Percentiles rank a stretch among this genome's conserved stretches.
phyloP scores from a whole-genome alignment of 2,888 invertebrate species.

The Chironomus tentans region DNA sequence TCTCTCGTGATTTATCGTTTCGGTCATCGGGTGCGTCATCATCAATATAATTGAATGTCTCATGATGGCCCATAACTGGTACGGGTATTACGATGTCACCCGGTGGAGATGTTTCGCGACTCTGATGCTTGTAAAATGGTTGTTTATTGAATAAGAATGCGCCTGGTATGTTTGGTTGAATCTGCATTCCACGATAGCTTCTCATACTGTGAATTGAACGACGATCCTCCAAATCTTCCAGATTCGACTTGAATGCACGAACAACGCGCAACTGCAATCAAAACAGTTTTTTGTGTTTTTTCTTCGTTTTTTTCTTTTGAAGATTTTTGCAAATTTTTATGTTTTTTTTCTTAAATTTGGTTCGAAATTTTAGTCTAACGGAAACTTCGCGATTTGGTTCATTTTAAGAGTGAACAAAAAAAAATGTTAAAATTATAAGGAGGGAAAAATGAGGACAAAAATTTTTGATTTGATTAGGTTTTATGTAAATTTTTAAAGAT shows the following conservation, averaged over 20 bases:
- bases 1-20: conserved; percentile 19
- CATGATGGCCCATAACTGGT: conserved; percentile 31
- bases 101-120: conserved; percentile 74
- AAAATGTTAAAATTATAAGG: too few species aligned
- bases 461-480: too few species aligned
- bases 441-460: too few species aligned
- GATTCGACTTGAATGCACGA: conserved; percentile 98
- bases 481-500: too few species aligned
- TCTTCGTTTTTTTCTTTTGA: conserved; percentile 10
- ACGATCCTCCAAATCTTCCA: conserved; percentile 99
- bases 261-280: conserved; percentile 97
- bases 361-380: not conserved
- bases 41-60: conserved; percentile 36
- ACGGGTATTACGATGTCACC: conserved; percentile 43
- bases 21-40: conserved; percentile 37
- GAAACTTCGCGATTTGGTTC: too few species aligned
- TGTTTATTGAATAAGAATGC: not conserved
- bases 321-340: not conserved
- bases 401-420: too few species aligned
- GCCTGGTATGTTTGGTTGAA: conserved; percentile 40
- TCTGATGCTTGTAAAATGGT: conserved; percentile 48
- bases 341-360: too few species aligned
- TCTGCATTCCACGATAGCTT: conserved; percentile 78
- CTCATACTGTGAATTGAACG: conserved; percentile 97
- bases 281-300: conserved; percentile 31